These are phyloP conservation scores for Charaxes varanes DNA, from an alignment of 1,140 invertebrate genomes.

Conservation along the genomic window DNA sequence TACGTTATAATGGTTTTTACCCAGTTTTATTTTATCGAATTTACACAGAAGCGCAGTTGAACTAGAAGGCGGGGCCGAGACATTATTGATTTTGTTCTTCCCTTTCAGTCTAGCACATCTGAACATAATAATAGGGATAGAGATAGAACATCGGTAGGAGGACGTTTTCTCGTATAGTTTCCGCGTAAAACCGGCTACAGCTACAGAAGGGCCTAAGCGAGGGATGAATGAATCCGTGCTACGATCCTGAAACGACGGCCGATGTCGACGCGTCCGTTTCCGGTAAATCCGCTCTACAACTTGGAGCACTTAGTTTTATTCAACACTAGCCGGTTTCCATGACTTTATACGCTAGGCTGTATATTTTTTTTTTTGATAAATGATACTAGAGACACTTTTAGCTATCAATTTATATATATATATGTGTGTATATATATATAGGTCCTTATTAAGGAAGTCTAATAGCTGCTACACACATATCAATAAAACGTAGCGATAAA, in stretches of 20 bases:
- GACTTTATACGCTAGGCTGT: no score
- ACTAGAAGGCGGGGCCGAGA: conserved; percentile 65
- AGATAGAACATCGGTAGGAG: conserved; percentile 43
- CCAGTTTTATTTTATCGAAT: conserved; percentile 69
- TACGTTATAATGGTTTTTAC: conserved; percentile 65
- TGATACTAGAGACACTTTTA: no score
- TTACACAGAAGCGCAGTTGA: conserved; percentile 64
- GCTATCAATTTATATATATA: no score
- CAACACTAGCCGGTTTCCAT: conserved; percentile 35
- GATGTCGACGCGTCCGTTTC: conserved; percentile 64
- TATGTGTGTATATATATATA: no score
- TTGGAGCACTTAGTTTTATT: conserved; percentile 64
- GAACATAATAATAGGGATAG: conserved; percentile 28
- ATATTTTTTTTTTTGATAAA: no score
- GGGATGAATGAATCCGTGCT: conserved; percentile 68
- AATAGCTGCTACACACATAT: no score
- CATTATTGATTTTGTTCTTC: conserved; percentile 66
- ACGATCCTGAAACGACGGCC: conserved; percentile 53
- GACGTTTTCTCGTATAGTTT: conserved; percentile 57
- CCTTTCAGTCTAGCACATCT: conserved; percentile 40
- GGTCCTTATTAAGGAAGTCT: no score
- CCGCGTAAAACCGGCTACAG: conserved; percentile 48
- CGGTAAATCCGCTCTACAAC: conserved; percentile 66
- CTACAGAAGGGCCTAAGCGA: conserved; percentile 47
- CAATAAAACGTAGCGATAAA: no score